Percentiles rank a stretch among this genome's conserved stretches.
These are phyloP conservation scores for Pachyuromys duprasi DNA, from an alignment of 2,797 vertebrate genomes.

Conservation along the genomic window DNA sequence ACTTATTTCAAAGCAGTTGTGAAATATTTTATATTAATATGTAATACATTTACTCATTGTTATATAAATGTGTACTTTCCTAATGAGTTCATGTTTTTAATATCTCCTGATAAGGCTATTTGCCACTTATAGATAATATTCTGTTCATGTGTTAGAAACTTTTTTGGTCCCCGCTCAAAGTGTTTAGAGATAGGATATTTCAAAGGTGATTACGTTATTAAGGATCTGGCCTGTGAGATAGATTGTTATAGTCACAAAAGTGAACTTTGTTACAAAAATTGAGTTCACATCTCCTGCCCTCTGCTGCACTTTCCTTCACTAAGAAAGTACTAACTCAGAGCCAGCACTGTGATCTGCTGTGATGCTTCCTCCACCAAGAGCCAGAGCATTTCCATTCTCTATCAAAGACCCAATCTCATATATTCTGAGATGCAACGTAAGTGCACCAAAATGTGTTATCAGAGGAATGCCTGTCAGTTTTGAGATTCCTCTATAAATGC, in stretches of 20 bases:
- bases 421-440: not conserved
- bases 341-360: not conserved
- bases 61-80: not conserved
- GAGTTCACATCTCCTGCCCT: not conserved
- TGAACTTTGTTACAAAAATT: not conserved
- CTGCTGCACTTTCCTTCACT: not conserved
- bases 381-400: not conserved
- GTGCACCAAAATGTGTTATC: not conserved
- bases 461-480: not conserved
- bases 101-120: not conserved
- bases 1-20: conserved; percentile 6
- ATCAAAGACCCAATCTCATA: not conserved
- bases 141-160: not conserved
- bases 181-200: not conserved
- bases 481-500: not conserved
- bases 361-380: no score
- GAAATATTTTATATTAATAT: not conserved
- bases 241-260: not conserved
- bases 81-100: not conserved
- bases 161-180: not conserved
- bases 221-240: not conserved
- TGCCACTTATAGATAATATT: not conserved
- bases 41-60: not conserved
- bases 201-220: no score
- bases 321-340: not conserved